Evolutionary conservation across 2,113 vertebrate genomes (phyloP).

Genomic region (Saguinus midas): DNA sequence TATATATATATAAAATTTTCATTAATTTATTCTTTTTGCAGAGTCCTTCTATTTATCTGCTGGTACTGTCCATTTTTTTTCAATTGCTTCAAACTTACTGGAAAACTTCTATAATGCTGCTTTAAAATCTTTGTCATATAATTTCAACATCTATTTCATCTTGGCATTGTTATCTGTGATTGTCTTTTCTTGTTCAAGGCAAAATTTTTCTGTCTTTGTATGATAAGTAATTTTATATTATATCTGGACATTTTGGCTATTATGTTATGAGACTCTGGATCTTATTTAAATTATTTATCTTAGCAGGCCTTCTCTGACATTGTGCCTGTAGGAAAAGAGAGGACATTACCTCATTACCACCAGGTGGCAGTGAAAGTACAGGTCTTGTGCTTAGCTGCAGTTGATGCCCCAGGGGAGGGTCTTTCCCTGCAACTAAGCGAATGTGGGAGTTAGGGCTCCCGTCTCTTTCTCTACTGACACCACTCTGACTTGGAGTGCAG

Average conservation of each 20-base stretch:
- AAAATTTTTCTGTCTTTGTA: background rate
- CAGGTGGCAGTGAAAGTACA: background rate
- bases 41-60: background rate
- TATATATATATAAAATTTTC: background rate
- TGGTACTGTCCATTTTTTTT: background rate
- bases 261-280: background rate
- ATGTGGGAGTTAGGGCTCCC: background rate
- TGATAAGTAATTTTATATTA: background rate
- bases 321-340: background rate
- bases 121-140: background rate
- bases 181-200: background rate
- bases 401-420: background rate
- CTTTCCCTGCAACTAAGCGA: background rate
- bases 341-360: background rate
- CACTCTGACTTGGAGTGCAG: fast-evolving
- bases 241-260: background rate
- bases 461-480: background rate
- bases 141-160: background rate
- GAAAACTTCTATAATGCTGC: background rate
- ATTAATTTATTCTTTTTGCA: background rate
- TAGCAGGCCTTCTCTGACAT: background rate
- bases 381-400: too few relatives aligned
- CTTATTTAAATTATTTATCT: background rate
- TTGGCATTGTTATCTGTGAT: background rate
- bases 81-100: background rate